phyloP scores from a whole-genome alignment of 2,888 invertebrate species.

The Asteroscopus sphinx region DNA sequence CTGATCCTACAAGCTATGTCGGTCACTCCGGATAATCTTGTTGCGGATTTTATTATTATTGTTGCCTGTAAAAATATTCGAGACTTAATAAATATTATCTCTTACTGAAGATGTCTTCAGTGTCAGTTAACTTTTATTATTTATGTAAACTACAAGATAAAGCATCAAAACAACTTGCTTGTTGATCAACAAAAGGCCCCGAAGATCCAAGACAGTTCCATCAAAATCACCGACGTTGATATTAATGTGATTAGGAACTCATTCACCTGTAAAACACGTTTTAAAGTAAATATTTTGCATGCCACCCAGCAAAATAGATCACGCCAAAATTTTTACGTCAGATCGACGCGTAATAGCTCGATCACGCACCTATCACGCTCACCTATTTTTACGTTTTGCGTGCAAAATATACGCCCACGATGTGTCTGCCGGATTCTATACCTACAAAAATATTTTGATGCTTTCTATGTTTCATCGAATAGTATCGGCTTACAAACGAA shows the following conservation, averaged over 20 bases:
- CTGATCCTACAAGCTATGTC: too few species aligned
- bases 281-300: constrained; percentile 25
- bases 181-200: too few species aligned
- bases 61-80: too few species aligned
- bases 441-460: background rate
- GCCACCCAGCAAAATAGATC: constrained; percentile 9
- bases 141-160: too few species aligned
- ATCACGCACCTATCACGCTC: constrained; percentile 45
- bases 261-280: constrained; percentile 7
- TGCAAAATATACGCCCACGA: constrained; percentile 7
- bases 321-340: constrained; percentile 26
- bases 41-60: too few species aligned
- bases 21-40: too few species aligned
- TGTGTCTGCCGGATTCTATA: background rate
- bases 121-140: too few species aligned
- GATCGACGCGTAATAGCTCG: constrained; percentile 18
- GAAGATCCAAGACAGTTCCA: background rate
- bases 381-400: constrained; percentile 27
- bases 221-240: constrained; percentile 2
- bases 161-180: too few species aligned
- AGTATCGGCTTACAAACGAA: too few species aligned
- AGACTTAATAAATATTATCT: too few species aligned
- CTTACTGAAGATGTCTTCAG: too few species aligned
- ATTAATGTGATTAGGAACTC: background rate
- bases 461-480: too few species aligned